Base-by-base conservation (phyloP, 2,888 invertebrate genomes). In the Caenorhabditis becei region DNA sequence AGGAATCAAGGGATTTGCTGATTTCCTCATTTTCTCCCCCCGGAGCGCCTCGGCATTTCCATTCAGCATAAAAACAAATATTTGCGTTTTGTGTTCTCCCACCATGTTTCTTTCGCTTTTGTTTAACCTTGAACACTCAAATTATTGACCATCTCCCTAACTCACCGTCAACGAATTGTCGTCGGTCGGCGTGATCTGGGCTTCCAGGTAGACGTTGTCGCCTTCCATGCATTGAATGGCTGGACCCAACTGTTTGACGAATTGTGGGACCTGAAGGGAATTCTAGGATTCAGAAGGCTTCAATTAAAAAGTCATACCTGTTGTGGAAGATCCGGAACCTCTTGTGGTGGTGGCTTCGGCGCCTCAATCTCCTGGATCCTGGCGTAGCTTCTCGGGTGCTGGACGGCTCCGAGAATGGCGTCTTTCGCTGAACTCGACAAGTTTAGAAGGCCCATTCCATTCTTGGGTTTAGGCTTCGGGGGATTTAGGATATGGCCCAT, bases 121-220 rank as follows among this genome's bases (percentile, higher is more conserved):
- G 66, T 74, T 74, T 66, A 66, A 59, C 74, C 37, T 74, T 37
- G 65, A 72, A 58, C 26, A n/a, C n/a, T n/a, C n/a, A n/a, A n/a
- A n/a, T n/a, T n/a, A 28, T 28, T 70, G 70, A 61, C 61, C 61
- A 70, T 53, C 11, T 49, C 24, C 16, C 32, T 24, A 54, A 62
- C 81, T 61, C 35, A 88, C 88, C 24, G 89, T 89, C 24, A 90
- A 66, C 11, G 88, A 81, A 58, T 90, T 90, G 85, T 93, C 93
- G 69, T 92, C 92, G 67, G 92, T 89, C 20, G 93, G 93, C 3
- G 91, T 89, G 35, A 92, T 89, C 62, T 92, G 91, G 72, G 92
- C 92, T 86, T 93, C 92, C 83, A 93, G 91, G 86, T 92, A 92
- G 28, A 92, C 91, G 16, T 91, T 89, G 77, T 93, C 92, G 69